These are phyloP conservation scores for Engystomops pustulosus DNA, from an alignment of 2,113 vertebrate species.

Conservation along the genomic window DNA sequence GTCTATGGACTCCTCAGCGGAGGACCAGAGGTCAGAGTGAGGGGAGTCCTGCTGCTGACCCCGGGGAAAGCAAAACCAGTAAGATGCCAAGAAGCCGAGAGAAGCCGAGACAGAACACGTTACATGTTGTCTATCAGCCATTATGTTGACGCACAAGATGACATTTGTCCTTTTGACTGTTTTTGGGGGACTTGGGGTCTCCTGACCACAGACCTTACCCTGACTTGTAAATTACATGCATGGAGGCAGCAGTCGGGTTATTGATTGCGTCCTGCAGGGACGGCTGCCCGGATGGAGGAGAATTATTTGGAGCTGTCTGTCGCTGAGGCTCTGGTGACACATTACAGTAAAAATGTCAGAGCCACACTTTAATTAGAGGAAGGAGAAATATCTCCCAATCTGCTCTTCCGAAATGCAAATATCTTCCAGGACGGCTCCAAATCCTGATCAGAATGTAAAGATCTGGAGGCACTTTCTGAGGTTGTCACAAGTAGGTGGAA, in stretches of 20 bases:
- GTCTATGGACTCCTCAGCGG: not conserved
- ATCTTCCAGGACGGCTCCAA: too few species aligned
- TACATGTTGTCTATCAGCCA: not conserved
- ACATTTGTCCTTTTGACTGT: not conserved
- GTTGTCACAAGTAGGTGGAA: too few species aligned
- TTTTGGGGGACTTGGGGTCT: not conserved
- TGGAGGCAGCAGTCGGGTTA: not conserved
- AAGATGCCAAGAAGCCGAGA: too few species aligned
- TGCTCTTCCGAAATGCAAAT: not conserved
- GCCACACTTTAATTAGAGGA: not conserved
- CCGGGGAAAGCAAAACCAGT: not conserved
- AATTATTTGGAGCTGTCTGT: not conserved
- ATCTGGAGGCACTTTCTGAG: too few species aligned
- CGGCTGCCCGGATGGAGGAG: not conserved
- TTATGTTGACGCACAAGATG: not conserved
- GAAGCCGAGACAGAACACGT: not conserved
- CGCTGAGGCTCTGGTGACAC: not conserved
- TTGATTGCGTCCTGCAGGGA: not conserved
- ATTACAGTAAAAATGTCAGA: slow-evolving; percentile 20
- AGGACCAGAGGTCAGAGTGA: not conserved
- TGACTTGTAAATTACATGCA: not conserved
- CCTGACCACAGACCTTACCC: not conserved
- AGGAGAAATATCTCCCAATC: slow-evolving; percentile 25
- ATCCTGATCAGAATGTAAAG: too few species aligned
- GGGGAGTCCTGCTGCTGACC: not conserved